Evolutionary conservation across 2,888 invertebrate genomes (phyloP).

Genomic region (Apotomis betuletana): DNA sequence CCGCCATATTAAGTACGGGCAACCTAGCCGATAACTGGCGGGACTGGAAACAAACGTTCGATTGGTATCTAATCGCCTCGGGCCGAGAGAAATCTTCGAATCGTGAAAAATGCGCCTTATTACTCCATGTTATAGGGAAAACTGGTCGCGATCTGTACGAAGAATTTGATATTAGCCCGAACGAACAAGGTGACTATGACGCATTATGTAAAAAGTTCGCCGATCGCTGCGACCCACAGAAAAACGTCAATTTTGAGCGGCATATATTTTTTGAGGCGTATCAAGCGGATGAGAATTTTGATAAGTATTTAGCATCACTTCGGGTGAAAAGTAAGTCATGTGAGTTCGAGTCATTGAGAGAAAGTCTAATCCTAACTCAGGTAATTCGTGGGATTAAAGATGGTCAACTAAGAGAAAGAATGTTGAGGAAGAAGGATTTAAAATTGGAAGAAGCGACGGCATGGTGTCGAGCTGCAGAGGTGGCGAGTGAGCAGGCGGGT

Average conservation of each 20-base stretch:
- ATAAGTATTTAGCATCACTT: conserved; percentile 37
- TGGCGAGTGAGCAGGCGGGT: conserved; percentile 29
- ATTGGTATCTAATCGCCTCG: conserved; percentile 25
- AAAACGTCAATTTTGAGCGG: conserved; percentile 43
- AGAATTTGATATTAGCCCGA: conserved; percentile 33
- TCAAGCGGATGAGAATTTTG: conserved; percentile 40
- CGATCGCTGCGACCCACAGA: conserved; percentile 27
- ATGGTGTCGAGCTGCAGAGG: conserved; percentile 38
- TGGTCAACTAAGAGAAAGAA: conserved; percentile 27
- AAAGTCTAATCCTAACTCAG: conserved; percentile 45
- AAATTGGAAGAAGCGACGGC: conserved; percentile 35
- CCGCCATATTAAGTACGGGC: conserved; percentile 1
- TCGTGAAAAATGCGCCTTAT: conserved; percentile 41
- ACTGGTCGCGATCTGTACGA: conserved; percentile 41
- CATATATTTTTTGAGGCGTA: conserved; percentile 43
- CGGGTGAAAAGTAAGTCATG: conserved; percentile 43
- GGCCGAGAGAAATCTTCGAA: conserved; percentile 4
- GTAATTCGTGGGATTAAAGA: conserved; percentile 44
- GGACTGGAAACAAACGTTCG: conserved; percentile 19
- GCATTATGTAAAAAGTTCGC: conserved; percentile 32
- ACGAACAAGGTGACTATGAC: conserved; percentile 15
- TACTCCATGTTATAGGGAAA: conserved; percentile 46
- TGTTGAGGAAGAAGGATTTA: conserved; percentile 23
- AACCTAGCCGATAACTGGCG: conserved; percentile 22
- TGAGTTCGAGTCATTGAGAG: conserved; percentile 42